Percentiles rank a stretch among this genome's conserved stretches.
Conservation (phyloP, 2,113 vertebrate species). For the Podocnemis expansa region DNA sequence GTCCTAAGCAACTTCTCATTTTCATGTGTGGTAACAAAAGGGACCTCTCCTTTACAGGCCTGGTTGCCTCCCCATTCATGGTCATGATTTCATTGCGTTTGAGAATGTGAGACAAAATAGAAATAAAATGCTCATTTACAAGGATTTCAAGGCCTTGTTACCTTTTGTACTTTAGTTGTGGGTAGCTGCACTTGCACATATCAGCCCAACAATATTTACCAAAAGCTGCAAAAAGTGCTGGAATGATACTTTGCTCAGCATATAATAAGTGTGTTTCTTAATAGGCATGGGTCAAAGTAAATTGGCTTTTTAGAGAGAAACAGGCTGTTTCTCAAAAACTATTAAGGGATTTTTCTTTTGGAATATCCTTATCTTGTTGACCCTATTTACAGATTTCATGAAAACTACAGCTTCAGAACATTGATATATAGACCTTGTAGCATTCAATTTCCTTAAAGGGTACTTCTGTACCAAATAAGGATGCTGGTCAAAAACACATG, state of each 20-base stretch:
- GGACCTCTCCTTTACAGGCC: constrained; percentile 37
- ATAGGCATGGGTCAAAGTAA: constrained; percentile 60
- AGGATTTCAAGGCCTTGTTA: constrained; percentile 58
- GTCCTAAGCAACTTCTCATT: constrained; percentile 40
- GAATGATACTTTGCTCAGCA: constrained; percentile 43
- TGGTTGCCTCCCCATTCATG: background rate
- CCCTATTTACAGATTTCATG: constrained; percentile 76
- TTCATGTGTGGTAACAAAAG: constrained; percentile 46
- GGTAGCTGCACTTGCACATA: constrained; percentile 31
- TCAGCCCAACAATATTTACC: constrained; percentile 50
- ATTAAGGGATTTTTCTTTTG: constrained; percentile 73
- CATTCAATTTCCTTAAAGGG: constrained; percentile 74
- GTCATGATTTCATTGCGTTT: constrained; percentile 44
- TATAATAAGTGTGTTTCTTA: constrained; percentile 54
- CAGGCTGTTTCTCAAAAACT: constrained; percentile 72
- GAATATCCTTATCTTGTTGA: constrained; percentile 70
- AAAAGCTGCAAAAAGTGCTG: constrained; percentile 4
- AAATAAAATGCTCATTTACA: constrained; percentile 29
- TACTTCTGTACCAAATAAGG: constrained; percentile 62
- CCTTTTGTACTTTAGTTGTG: background rate
- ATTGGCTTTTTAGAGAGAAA: constrained; percentile 70
- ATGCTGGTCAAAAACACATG: constrained; percentile 61
- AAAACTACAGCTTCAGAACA: constrained; percentile 76
- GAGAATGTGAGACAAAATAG: constrained; percentile 52
- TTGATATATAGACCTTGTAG: constrained; percentile 73